These are phyloP conservation scores for Pegea sp. DNA, from an alignment of 23 tunicate genomes.

Conservation along the genomic window DNA sequence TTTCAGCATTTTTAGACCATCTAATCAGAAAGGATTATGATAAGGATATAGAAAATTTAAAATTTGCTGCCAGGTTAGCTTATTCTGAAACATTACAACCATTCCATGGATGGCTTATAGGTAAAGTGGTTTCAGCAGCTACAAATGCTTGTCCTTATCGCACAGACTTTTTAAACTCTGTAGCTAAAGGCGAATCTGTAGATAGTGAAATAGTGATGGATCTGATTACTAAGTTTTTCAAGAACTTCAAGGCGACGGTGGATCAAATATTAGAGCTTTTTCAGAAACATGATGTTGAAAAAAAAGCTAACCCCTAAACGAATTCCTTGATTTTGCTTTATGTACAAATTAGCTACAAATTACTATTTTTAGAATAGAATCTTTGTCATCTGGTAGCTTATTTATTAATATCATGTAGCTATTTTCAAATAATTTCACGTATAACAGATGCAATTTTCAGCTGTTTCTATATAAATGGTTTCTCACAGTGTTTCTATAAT, in stretches of 20 bases:
- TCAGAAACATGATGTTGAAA: conserved; percentile 44
- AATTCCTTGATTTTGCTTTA: too few species aligned
- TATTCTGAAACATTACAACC: conserved; percentile 42
- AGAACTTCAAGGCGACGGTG: conserved; percentile 41
- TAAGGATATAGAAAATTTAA: conserved; percentile 20
- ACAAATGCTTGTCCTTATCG: conserved; percentile 76
- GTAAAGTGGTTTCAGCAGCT: conserved; percentile 42
- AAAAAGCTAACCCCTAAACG: too few species aligned
- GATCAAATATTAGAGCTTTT: conserved; percentile 30
- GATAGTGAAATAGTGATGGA: conserved; percentile 13
- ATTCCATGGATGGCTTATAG: conserved; percentile 74
- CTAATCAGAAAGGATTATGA: conserved; percentile 58
- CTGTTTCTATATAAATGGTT: too few species aligned
- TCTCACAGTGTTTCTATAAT: too few species aligned
- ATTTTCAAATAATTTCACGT: too few species aligned
- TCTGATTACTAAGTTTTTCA: conserved; percentile 8
- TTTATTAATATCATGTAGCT: too few species aligned
- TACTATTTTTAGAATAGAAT: too few species aligned
- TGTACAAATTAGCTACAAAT: too few species aligned
- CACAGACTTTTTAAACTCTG: conserved; percentile 10
- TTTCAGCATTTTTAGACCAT: conserved; percentile 51
- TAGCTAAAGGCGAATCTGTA: conserved; percentile 16
- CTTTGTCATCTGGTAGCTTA: too few species aligned
- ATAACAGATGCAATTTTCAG: too few species aligned
- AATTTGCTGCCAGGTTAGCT: conserved; percentile 45